Evolutionary conservation across 1,140 invertebrate genomes (phyloP).

Genomic region (Plutomurus gul): DNA sequence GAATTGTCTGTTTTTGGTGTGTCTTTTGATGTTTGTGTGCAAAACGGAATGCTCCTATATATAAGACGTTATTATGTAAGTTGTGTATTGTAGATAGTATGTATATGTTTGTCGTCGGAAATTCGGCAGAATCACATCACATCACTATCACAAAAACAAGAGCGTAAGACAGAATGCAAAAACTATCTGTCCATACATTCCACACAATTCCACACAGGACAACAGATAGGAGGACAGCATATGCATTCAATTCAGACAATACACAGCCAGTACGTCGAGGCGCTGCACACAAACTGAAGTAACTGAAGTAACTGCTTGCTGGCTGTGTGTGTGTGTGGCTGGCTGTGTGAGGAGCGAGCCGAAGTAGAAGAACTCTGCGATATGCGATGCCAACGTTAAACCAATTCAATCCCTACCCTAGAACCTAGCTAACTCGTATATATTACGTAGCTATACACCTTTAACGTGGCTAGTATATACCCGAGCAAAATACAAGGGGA

Average conservation of each 20-base stretch:
- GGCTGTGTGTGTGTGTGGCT: no score
- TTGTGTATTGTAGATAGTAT: background rate
- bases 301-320: no score
- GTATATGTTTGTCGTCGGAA: background rate
- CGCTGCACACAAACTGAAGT: no score
- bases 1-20: background rate
- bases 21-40: background rate
- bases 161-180: background rate
- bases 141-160: slow-evolving; percentile 15
- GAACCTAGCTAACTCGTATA: no score
- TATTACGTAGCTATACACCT: no score
- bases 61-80: background rate
- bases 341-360: no score
- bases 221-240: background rate
- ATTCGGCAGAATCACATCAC: background rate
- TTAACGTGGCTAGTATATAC: no score
- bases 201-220: background rate
- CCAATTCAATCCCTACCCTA: no score
- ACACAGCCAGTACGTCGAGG: background rate
- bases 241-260: background rate
- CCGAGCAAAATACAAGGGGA: no score
- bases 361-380: no score
- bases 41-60: background rate
- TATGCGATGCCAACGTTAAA: no score
- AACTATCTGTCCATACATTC: background rate